Conservation (phyloP, 2,113 vertebrate species). For the Ailuropoda melanoleuca region DNA sequence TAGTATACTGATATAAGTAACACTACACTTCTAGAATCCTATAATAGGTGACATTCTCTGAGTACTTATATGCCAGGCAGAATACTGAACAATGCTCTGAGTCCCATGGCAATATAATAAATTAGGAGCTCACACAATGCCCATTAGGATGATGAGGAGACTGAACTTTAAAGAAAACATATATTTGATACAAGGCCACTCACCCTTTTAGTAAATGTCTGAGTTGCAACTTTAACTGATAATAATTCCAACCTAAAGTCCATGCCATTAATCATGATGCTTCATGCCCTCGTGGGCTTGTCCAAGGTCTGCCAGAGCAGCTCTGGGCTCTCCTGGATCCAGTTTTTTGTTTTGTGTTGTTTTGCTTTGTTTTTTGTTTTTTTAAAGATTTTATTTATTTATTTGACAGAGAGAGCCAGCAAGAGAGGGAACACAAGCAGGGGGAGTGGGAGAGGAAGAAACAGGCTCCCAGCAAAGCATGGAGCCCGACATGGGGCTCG, state of each 20-base stretch:
- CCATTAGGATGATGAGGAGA: not conserved
- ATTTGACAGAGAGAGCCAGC: too few relatives aligned
- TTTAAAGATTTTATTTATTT: too few relatives aligned
- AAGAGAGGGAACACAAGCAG: too few relatives aligned
- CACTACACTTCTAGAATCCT: not conserved
- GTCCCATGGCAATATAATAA: not conserved
- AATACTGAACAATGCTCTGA: not conserved
- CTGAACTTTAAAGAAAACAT: not conserved
- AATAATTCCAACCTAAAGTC: not conserved
- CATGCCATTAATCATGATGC: not conserved
- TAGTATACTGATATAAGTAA: not conserved
- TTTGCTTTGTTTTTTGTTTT: too few relatives aligned
- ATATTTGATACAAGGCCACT: not conserved
- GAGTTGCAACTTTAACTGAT: not conserved
- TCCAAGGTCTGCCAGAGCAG: too few relatives aligned
- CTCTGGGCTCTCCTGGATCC: not conserved
- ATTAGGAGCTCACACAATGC: not conserved
- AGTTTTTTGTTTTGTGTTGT: too few relatives aligned
- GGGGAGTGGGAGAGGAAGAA: too few relatives aligned
- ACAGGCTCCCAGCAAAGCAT: too few relatives aligned
- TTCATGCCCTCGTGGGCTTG: not conserved
- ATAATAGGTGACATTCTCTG: not conserved
- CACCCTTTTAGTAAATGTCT: not conserved
- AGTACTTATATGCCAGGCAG: not conserved
- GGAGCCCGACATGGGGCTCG: too few relatives aligned